phyloP scores from a whole-genome alignment of 2,113 vertebrate species.

The Lasiurus borealis region DNA sequence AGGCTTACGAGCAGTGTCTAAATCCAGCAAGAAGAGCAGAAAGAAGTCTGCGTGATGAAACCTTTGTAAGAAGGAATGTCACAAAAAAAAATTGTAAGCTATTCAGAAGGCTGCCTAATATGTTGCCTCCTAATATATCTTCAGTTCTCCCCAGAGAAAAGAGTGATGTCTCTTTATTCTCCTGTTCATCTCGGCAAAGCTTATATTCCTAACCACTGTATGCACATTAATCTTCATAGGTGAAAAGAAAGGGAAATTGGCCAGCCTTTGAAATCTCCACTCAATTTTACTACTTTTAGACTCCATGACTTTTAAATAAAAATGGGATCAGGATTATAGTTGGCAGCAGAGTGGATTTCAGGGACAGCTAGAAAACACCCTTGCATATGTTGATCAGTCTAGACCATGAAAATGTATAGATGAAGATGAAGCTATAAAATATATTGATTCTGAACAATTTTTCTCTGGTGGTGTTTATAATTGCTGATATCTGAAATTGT shows the following conservation, averaged over 20 bases:
- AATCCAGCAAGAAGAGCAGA: neutral
- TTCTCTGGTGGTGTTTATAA: neutral
- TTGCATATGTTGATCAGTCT: constrained; percentile 27
- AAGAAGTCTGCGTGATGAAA: neutral
- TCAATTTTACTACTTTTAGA: constrained; percentile 34
- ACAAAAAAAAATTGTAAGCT: neutral
- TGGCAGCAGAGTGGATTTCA: constrained; percentile 47
- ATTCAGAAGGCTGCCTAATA: neutral
- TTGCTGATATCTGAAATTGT: constrained; percentile 15
- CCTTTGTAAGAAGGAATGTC: neutral
- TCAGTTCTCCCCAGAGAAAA: constrained; percentile 3
- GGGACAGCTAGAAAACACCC: neutral
- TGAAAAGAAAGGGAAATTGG: constrained; percentile 65
- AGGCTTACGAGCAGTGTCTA: neutral
- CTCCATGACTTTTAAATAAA: constrained; percentile 65
- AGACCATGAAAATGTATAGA: constrained; percentile 25
- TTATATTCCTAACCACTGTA: neutral
- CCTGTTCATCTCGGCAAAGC: neutral
- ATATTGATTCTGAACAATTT: constrained; percentile 6
- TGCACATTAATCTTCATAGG: constrained; percentile 55
- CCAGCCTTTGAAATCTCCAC: constrained; percentile 22
- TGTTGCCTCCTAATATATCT: constrained; percentile 41
- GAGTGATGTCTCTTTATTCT: constrained; percentile 21
- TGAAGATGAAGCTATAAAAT: constrained; percentile 16
- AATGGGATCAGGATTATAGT: neutral